Evolutionary conservation across 2,113 vertebrate genomes (phyloP).

Genomic region (Phrynosoma blainvillii): DNA sequence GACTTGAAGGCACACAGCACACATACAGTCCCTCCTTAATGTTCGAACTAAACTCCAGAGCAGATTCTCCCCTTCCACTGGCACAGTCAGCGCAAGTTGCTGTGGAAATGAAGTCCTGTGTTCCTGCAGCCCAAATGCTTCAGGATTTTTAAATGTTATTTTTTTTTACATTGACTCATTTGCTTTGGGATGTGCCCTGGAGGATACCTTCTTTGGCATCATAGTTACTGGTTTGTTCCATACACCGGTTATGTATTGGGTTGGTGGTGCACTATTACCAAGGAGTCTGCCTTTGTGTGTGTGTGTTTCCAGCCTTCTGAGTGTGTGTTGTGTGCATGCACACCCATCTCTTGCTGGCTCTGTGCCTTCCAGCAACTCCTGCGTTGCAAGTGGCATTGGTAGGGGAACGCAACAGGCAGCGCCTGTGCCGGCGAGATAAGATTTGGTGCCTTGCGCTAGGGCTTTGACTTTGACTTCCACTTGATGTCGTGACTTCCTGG

Average conservation of each 20-base stretch:
- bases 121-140: not conserved
- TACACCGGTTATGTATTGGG: not conserved
- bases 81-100: too few relatives aligned
- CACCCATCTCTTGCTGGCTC: not conserved
- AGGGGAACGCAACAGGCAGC: constrained; percentile 15
- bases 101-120: not conserved
- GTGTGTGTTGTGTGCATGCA: not conserved
- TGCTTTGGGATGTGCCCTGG: not conserved
- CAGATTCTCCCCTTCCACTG: too few relatives aligned
- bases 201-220: not conserved
- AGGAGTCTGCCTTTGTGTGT: not conserved
- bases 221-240: not conserved
- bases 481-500: constrained; percentile 64
- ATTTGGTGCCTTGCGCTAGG: constrained; percentile 58
- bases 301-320: not conserved
- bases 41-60: too few relatives aligned
- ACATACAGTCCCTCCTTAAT: too few relatives aligned
- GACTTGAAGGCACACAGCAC: too few relatives aligned
- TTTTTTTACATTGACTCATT: not conserved
- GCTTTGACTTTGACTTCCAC: constrained; percentile 73
- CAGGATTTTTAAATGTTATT: not conserved
- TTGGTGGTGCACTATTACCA: not conserved
- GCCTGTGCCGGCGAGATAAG: constrained; percentile 67
- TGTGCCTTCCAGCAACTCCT: constrained; percentile 4
- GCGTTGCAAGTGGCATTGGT: not conserved